Evolutionary conservation across 2,888 invertebrate genomes (phyloP).

Genomic region (Oscheius sp.): DNA sequence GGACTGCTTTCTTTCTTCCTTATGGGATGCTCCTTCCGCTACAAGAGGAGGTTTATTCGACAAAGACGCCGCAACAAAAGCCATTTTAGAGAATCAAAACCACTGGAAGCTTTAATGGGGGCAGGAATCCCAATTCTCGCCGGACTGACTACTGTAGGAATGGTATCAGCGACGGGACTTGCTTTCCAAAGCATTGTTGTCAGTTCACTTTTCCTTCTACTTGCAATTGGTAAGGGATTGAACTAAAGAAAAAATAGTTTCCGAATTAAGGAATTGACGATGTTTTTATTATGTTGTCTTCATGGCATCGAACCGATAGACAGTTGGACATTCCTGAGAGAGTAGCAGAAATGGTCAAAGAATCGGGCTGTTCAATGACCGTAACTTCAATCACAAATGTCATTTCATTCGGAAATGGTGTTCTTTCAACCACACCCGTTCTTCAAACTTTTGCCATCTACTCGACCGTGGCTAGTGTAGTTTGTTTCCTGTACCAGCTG

Average conservation of each 20-base stretch:
- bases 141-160: slow-evolving; percentile 50
- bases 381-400: slow-evolving; percentile 59
- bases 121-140: slow-evolving; percentile 56
- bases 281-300: slow-evolving; percentile 57
- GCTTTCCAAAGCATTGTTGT: slow-evolving; percentile 61
- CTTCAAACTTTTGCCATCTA: slow-evolving; percentile 60
- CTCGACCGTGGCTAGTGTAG: slow-evolving; percentile 53
- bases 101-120: slow-evolving; percentile 55
- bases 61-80: too few relatives aligned
- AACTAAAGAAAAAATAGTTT: not conserved
- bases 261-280: slow-evolving; percentile 50
- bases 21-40: slow-evolving; percentile 56
- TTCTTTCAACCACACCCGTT: slow-evolving; percentile 57
- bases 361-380: slow-evolving; percentile 60
- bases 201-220: slow-evolving; percentile 51
- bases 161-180: slow-evolving; percentile 54
- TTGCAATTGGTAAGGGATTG: slow-evolving; percentile 45
- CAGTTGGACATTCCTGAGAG: slow-evolving; percentile 39
- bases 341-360: slow-evolving; percentile 44
- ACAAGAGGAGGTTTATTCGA: slow-evolving; percentile 4
- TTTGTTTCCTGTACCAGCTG: slow-evolving; percentile 58
- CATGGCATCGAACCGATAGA: slow-evolving; percentile 54
- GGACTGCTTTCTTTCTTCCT: slow-evolving; percentile 43
- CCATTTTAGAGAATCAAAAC: slow-evolving; percentile 47
- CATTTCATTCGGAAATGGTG: slow-evolving; percentile 61